phyloP scores from a whole-genome alignment of 2,888 invertebrate species.

The Amphipyra berbera region DNA sequence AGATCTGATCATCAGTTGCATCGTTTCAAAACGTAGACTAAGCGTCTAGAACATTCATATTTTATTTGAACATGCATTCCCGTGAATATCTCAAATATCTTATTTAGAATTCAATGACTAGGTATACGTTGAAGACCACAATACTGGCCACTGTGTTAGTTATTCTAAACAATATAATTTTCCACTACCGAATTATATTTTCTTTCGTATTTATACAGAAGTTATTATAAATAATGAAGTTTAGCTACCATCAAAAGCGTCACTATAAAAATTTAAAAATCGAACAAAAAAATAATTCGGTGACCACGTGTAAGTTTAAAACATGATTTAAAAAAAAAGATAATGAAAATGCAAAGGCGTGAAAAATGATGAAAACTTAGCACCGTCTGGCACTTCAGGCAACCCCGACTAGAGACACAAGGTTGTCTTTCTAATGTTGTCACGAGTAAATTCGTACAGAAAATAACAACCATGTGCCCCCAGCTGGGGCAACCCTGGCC shows the following conservation, averaged over 20 bases:
- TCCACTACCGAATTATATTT: conserved; percentile 3
- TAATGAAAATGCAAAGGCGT: conserved; percentile 22
- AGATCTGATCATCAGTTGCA: no score
- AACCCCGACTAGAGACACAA: conserved; percentile 61
- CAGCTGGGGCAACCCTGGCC: conserved; percentile 38
- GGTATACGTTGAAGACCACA: not conserved
- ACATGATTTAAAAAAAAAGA: conserved; percentile 20
- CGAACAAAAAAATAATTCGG: conserved; percentile 6
- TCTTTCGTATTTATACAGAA: not conserved
- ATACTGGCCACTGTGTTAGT: not conserved
- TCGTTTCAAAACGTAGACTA: no score
- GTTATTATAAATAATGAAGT: not conserved
- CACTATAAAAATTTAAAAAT: not conserved
- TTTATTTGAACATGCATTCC: no score
- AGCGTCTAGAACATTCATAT: no score
- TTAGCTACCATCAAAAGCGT: conserved; percentile 9
- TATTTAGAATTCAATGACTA: no score
- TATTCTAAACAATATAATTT: not conserved
- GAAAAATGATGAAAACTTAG: conserved; percentile 36
- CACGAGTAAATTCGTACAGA: conserved; percentile 21
- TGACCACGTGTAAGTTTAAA: not conserved
- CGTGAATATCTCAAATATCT: no score
- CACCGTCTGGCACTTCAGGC: conserved; percentile 47
- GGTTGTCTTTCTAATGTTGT: conserved; percentile 39
- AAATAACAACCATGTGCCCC: conserved; percentile 49